These are phyloP conservation scores for Aromia moschata DNA, from an alignment of 2,888 invertebrate genomes.

Conservation along the genomic window DNA sequence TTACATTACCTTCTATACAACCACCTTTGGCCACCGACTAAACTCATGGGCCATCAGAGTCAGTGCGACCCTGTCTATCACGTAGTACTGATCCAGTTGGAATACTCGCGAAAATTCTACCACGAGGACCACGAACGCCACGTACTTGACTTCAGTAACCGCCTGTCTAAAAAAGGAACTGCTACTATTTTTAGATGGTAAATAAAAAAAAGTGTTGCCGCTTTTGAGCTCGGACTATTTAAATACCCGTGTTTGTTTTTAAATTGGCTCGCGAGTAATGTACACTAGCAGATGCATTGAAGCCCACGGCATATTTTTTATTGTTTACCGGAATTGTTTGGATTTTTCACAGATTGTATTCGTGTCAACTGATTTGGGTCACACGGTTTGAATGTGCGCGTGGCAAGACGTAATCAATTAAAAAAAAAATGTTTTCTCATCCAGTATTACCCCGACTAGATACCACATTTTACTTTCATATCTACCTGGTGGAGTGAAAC, in stretches of 20 bases:
- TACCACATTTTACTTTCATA: too few species aligned
- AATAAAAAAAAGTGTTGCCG: conserved; percentile 22
- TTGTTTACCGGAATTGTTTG: conserved; percentile 6
- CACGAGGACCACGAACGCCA: conserved; percentile 8
- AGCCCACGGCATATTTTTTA: neutral
- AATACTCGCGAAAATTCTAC: conserved; percentile 7
- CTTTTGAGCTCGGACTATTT: conserved; percentile 28
- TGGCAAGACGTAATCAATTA: too few species aligned
- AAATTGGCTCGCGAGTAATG: conserved; percentile 23
- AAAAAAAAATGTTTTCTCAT: too few species aligned
- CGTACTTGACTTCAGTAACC: conserved; percentile 43
- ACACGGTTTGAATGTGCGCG: too few species aligned
- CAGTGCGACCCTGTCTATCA: conserved; percentile 37
- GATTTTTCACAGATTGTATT: too few species aligned
- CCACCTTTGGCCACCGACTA: too few species aligned
- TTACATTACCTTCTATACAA: too few species aligned
- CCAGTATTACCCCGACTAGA: too few species aligned
- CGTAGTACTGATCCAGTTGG: conserved; percentile 19
- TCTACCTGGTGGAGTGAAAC: too few species aligned
- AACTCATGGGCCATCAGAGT: conserved; percentile 40
- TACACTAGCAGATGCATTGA: conserved; percentile 7
- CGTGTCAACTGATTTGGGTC: too few species aligned
- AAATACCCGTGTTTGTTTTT: conserved; percentile 25
- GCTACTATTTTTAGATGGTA: conserved; percentile 32
- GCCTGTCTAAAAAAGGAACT: conserved; percentile 46